Evolutionary conservation across 2,797 vertebrate genomes (phyloP), one percentile per base, ranked within the genome.

Genomic region (Clarias fuscus): DNA sequence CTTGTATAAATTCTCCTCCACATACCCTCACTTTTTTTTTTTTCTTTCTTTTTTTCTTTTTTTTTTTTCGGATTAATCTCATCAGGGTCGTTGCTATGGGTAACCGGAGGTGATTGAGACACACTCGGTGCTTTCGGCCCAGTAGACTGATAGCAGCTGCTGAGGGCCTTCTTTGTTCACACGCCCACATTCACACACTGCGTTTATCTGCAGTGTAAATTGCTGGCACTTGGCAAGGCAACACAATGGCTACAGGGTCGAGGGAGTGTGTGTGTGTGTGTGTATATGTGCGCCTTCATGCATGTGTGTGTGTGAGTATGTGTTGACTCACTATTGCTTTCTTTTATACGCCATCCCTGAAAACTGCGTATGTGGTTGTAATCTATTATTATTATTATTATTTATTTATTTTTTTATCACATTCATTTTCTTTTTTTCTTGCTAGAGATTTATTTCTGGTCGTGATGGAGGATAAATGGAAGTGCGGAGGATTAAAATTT

Each of bases 111-210:
- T 85, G 89, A 93, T 93, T 89, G 88, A 92, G 90, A 93, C 88
- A 87, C 85, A 88, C 86, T 89, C 84, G 84, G 90, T 92, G 87
- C 92, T 86, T 91, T 92, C 92, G 88, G 86, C 90, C 84, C 71
- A 84, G 79, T 83, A 86, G 88, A 90, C 88, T 91, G 90, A 94
- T 91, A 92, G 88, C 84, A 91, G 92, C 89, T 70, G 86, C 87
- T 89, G 83, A 91, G 84, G 88, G 85, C 56, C 58, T 70, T 88
- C 88, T 93, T 93, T 92, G 91, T 92, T 91, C 87, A 79, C 79
- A 85, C 71, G 77, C 76, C 37, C 71, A 68, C 70, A 77, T 75
- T 76, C 73, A 77, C 64, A 84, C 70, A 84, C 72, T 81, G n/a
- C 5, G 48, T 87, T 90, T 90, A 88, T 87, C 84, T 86, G 84